A percentile compares a stretch with the other conserved stretches of the same genome.
Conservation (phyloP, 2,797 vertebrate genomes). For the Perodicticus potto region DNA sequence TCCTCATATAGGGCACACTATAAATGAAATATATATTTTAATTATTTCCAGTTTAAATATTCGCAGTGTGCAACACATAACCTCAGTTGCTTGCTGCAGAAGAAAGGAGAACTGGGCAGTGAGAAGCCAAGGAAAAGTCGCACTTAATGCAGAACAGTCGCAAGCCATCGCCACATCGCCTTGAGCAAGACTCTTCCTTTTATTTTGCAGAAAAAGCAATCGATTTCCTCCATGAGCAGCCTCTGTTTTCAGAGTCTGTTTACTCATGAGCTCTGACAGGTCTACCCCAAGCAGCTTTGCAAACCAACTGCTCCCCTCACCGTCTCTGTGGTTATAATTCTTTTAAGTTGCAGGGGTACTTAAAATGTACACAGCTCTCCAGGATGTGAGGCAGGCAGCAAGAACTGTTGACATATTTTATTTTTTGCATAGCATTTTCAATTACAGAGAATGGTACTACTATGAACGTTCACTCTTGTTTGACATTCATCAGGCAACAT, state of each 20-base stretch:
- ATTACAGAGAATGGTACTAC: slow-evolving; percentile 47
- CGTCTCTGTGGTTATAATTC: slow-evolving; percentile 68
- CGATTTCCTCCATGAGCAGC: slow-evolving; percentile 69
- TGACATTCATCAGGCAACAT: slow-evolving; percentile 73
- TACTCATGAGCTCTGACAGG: slow-evolving; percentile 85
- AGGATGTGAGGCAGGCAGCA: slow-evolving; percentile 1
- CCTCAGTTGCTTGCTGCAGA: slow-evolving; percentile 78
- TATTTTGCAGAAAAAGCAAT: slow-evolving; percentile 84
- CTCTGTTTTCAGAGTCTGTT: slow-evolving; percentile 83
- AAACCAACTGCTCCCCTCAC: slow-evolving; percentile 72
- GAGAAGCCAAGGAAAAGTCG: slow-evolving; percentile 84
- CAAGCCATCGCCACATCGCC: slow-evolving; percentile 85
- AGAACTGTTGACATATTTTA: slow-evolving; percentile 70
- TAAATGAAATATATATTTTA: slow-evolving; percentile 86
- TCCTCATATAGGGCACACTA: slow-evolving; percentile 85
- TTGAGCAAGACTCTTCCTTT: slow-evolving; percentile 87
- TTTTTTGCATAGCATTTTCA: slow-evolving; percentile 75
- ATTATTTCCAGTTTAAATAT: slow-evolving; percentile 88
- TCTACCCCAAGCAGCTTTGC: slow-evolving; percentile 82
- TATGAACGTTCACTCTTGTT: slow-evolving; percentile 82
- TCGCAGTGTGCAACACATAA: slow-evolving; percentile 70
- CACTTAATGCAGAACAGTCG: slow-evolving; percentile 86
- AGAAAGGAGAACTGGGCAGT: slow-evolving; percentile 84
- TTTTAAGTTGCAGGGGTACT: slow-evolving; percentile 55
- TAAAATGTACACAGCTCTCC: slow-evolving; percentile 23